These are phyloP conservation scores for Subacronicta megacephala DNA, from an alignment of 2,888 invertebrate genomes.

Conservation along the genomic window DNA sequence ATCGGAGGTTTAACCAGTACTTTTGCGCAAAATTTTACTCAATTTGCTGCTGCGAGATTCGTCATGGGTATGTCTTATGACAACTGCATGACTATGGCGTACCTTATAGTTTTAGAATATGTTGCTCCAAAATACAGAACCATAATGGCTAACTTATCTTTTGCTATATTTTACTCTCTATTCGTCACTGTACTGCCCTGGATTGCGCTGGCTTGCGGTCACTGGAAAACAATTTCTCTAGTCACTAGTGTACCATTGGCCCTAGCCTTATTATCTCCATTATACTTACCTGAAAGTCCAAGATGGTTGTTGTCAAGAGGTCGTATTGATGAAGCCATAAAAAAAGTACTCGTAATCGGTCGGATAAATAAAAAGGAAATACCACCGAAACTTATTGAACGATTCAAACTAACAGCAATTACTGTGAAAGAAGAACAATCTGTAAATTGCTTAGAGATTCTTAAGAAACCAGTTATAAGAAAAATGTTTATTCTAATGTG, in stretches of 20 bases:
- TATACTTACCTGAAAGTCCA: conserved; percentile 74
- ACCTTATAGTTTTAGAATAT: conserved; percentile 74
- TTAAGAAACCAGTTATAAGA: conserved; percentile 69
- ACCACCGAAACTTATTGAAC: conserved; percentile 67
- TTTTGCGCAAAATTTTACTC: conserved; percentile 65
- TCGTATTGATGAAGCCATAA: conserved; percentile 69
- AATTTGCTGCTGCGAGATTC: conserved; percentile 70
- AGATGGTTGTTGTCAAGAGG: conserved; percentile 75
- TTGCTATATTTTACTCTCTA: conserved; percentile 71
- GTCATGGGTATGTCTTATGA: conserved; percentile 76
- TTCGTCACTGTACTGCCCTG: conserved; percentile 69
- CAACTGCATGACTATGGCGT: conserved; percentile 75
- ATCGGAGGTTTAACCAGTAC: conserved; percentile 68
- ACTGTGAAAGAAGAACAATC: conserved; percentile 59
- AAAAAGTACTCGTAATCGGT: conserved; percentile 68
- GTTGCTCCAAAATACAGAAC: conserved; percentile 75
- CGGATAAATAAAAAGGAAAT: conserved; percentile 71
- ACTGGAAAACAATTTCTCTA: conserved; percentile 74
- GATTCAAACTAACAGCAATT: conserved; percentile 62
- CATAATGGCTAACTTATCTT: conserved; percentile 69
- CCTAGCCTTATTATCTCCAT: conserved; percentile 66
- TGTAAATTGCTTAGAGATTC: conserved; percentile 63
- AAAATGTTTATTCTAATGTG: conserved; percentile 67
- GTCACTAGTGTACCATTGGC: conserved; percentile 72
- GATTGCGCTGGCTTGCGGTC: conserved; percentile 69